Percentiles rank a stretch among this genome's conserved stretches.
Conservation (phyloP, 2,797 vertebrate genomes). For the Crenichthys baileyi region DNA sequence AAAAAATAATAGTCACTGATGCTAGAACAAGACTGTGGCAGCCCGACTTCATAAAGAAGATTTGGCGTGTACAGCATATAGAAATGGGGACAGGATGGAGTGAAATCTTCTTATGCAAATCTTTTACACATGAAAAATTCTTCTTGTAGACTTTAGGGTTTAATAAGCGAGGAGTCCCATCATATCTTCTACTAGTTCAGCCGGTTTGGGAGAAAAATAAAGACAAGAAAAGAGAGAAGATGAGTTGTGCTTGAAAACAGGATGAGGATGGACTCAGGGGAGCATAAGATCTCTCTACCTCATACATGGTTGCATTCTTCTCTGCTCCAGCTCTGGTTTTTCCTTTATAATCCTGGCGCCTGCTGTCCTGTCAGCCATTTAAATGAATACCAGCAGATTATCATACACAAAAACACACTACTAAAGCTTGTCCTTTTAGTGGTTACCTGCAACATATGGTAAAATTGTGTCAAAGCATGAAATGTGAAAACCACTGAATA, state of each 20-base stretch:
- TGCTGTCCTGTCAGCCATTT: conserved; percentile 30
- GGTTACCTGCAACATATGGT: conserved; percentile 16
- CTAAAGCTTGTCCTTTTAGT: conserved; percentile 28
- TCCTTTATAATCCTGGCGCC: conserved; percentile 32
- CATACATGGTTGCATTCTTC: conserved; percentile 36
- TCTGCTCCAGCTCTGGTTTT: conserved; percentile 22
- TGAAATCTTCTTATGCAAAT: conserved; percentile 56
- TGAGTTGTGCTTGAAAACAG: conserved; percentile 31
- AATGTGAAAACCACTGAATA: not conserved
- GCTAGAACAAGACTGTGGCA: conserved; percentile 38
- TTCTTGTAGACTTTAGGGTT: conserved; percentile 49
- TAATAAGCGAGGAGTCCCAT: conserved; percentile 45
- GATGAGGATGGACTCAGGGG: conserved; percentile 25
- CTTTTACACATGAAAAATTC: conserved; percentile 51
- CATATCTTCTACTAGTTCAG: conserved; percentile 38
- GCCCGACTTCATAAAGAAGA: conserved; percentile 45
- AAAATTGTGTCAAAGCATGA: conserved; percentile 6
- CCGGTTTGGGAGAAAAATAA: conserved; percentile 23
- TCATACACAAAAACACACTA: conserved; percentile 8
- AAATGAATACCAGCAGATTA: conserved; percentile 64
- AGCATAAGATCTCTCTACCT: conserved; percentile 34
- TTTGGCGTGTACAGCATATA: conserved; percentile 45
- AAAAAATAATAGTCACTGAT: conserved; percentile 22
- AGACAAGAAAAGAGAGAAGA: conserved; percentile 5
- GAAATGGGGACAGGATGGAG: conserved; percentile 60